phyloP scores from a whole-genome alignment of 2,113 vertebrate genomes.

The Pholis gunnellus region DNA sequence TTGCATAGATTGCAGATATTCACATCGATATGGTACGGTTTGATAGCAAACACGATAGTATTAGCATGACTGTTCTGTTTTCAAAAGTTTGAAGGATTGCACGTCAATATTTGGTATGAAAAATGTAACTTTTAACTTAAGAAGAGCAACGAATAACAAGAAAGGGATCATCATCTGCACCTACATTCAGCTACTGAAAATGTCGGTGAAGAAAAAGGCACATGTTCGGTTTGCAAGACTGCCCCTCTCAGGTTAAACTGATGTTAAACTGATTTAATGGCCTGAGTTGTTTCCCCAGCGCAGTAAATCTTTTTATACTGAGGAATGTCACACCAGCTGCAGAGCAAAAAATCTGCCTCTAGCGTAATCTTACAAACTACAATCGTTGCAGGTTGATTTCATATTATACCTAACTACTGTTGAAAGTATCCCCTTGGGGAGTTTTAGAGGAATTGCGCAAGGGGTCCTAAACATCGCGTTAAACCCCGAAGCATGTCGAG shows the following conservation, averaged over 20 bases:
- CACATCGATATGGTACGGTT: neutral
- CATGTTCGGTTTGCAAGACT: neutral
- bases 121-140: neutral
- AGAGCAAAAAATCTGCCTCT: constrained; percentile 2
- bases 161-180: neutral
- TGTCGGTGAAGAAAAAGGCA: neutral
- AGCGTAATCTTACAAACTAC: neutral
- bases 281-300: constrained; percentile 51
- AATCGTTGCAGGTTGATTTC: neutral
- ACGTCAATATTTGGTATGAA: neutral
- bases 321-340: constrained; percentile 6
- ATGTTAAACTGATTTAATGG: constrained; percentile 58
- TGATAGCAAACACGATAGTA: neutral
- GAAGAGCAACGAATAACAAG: neutral
- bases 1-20: constrained; percentile 1
- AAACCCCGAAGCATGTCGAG: constrained; percentile 32
- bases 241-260: constrained; percentile 37
- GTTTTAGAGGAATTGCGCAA: neutral
- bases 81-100: neutral
- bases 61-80: neutral
- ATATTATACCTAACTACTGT: neutral
- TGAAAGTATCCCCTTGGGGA: neutral
- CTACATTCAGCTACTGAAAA: neutral
- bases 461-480: constrained; percentile 7
- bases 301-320: constrained; percentile 52